Base-by-base conservation (phyloP, 2,888 invertebrate genomes). In the Nemotelus pantherinus region DNA sequence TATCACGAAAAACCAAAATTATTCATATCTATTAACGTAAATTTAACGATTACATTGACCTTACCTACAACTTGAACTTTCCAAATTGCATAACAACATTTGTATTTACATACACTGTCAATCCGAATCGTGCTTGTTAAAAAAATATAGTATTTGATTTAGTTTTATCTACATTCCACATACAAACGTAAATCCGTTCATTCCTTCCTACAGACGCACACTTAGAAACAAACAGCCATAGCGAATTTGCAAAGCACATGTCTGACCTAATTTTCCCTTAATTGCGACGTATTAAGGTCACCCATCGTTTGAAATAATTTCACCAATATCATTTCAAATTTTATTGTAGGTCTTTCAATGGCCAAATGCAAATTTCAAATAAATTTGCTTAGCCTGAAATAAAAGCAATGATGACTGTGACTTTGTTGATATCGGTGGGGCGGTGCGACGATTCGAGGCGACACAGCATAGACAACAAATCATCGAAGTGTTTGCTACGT, bases 251-350 rank as follows among this genome's bases (percentile, higher is more conserved):
- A 45, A 65, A 65, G 65, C 65, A 65, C 65, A 65, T 65, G 65
- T 65, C 47, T 65, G 65, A 47, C 65, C 65, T 41, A 65, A 65
- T 65, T 65, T 65, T 65, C 65, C 65, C 65, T 65, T 45, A 65
- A 65, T 65, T 65, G 65, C 65, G 47, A 65, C 65, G 65, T 65
- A 65, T 65, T 65, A 65, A 65, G 65, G 65, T 65, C 65, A 65
- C 47, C 10, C 10, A 65, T 65, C 4, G 65, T 25, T 65, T 44
- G 45, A 7, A 63, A 63, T 45, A 65, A 65, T 65, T 65, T 65
- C 65, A 47, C 65, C 47, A 65, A 47, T 65, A 65, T 65, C 65
- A 65, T 65, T 65, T 65, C 43, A 47, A 10, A 65, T 65, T 65
- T 65, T 41, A 65, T 39, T 41, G 25, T 25, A 25, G 65, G 7